These are phyloP conservation scores for Tuberolachnus salignus DNA, from an alignment of 2,888 invertebrate genomes.

Conservation along the genomic window DNA sequence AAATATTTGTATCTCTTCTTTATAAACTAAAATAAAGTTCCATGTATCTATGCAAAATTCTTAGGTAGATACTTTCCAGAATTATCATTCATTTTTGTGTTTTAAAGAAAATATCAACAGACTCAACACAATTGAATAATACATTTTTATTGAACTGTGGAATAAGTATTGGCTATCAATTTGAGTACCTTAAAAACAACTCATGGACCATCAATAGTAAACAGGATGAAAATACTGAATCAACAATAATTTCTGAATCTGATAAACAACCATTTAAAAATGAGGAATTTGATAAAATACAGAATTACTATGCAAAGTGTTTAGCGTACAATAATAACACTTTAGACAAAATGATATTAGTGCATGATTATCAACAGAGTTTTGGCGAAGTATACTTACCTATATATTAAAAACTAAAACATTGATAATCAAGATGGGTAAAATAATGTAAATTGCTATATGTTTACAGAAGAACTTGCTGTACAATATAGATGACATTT, in stretches of 20 bases:
- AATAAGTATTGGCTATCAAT: not conserved
- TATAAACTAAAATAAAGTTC: too few relatives aligned
- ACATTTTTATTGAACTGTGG: conserved; percentile 6
- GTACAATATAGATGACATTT: conserved; percentile 17
- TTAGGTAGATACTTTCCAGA: too few relatives aligned
- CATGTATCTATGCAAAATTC: too few relatives aligned
- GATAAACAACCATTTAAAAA: not conserved
- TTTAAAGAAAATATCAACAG: conserved; percentile 22
- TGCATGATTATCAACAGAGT: conserved; percentile 44
- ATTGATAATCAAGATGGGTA: not conserved
- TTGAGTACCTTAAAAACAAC: not conserved
- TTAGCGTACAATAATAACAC: conserved; percentile 42
- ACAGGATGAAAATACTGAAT: not conserved
- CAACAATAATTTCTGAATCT: not conserved
- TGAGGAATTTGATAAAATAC: not conserved
- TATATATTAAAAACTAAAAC: not conserved
- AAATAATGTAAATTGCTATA: not conserved
- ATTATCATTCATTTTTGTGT: too few relatives aligned
- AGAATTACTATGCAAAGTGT: not conserved
- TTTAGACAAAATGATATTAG: conserved; percentile 45
- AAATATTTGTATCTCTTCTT: too few relatives aligned
- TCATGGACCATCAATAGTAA: conserved; percentile 1
- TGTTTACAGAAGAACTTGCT: conserved; percentile 20
- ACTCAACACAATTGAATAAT: not conserved
- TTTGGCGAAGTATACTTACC: conserved; percentile 20